phyloP scores from a whole-genome alignment of 64 coral and sea anemone genomes.

The Montipora capricornis region DNA sequence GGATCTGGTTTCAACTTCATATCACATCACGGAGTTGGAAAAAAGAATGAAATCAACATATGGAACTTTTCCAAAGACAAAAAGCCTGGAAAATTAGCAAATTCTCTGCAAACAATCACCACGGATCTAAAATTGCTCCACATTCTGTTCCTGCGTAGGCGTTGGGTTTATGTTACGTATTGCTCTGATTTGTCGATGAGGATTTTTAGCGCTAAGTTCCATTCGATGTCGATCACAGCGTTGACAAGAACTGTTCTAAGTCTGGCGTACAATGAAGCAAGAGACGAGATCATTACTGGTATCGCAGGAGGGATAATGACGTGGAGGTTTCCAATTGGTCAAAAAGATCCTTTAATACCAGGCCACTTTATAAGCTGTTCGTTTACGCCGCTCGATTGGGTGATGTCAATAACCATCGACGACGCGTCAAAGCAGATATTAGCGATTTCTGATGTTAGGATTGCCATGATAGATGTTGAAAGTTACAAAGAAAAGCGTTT shows the following conservation, averaged over 20 bases:
- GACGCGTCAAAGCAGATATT: conserved; percentile 71
- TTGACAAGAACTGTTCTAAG: conserved; percentile 78
- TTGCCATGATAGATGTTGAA: conserved; percentile 71
- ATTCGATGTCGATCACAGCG: conserved; percentile 65
- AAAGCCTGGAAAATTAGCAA: conserved; percentile 17
- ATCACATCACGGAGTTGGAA: conserved; percentile 89
- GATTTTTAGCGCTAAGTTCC: conserved; percentile 85
- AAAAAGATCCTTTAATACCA: conserved; percentile 84
- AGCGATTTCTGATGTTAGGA: conserved; percentile 79
- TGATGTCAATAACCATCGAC: conserved; percentile 85
- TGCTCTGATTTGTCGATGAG: conserved; percentile 78
- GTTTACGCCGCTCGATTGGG: conserved; percentile 86
- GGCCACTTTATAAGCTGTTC: conserved; percentile 66
- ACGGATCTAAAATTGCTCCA: conserved; percentile 79
- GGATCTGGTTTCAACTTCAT: conserved; percentile 77
- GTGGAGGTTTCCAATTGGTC: conserved; percentile 90
- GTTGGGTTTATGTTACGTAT: conserved; percentile 78
- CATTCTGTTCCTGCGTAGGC: conserved; percentile 72
- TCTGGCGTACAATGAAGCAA: conserved; percentile 82
- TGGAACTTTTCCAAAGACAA: conserved; percentile 89
- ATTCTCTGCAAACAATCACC: conserved; percentile 24
- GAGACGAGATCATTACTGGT: conserved; percentile 90
- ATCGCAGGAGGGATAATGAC: conserved; percentile 85
- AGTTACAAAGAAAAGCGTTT: conserved; percentile 62
- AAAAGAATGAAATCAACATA: conserved; percentile 86